phyloP scores from a whole-genome alignment of 37 sponge, comb jelly and placozoan species.

The Eunapius fragilis region DNA sequence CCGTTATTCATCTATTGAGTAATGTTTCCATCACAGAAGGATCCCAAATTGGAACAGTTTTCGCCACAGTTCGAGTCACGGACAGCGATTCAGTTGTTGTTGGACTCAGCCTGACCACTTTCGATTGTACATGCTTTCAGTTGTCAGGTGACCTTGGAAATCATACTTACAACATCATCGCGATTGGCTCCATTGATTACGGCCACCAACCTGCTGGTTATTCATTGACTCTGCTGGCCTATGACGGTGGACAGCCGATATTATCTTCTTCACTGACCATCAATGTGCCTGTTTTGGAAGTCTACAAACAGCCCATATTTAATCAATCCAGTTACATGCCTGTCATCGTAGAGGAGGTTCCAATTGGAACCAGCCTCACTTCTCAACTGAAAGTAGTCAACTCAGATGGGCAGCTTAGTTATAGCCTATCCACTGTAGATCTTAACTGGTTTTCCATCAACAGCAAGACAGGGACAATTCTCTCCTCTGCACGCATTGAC shows the following conservation, averaged over 20 bases:
- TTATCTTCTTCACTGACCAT: conserved; percentile 16
- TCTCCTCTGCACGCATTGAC: conserved; percentile 16
- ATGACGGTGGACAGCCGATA: conserved; percentile 34
- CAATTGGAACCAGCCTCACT: conserved; percentile 39
- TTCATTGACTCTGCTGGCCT: conserved; percentile 40
- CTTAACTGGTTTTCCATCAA: conserved; percentile 38
- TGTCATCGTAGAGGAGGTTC: conserved; percentile 39
- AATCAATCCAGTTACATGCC: background rate
- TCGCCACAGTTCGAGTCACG: conserved; percentile 39
- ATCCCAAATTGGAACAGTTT: conserved; percentile 18
- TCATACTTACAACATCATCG: background rate
- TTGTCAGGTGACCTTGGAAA: background rate
- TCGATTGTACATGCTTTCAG: conserved; percentile 13
- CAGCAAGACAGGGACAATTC: conserved; percentile 33
- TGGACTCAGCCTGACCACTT: background rate
- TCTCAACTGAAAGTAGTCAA: conserved; percentile 24
- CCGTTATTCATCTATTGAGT: conserved; percentile 41
- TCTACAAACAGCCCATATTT: conserved; percentile 47
- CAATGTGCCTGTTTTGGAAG: conserved; percentile 24
- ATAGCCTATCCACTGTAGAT: conserved; percentile 8
- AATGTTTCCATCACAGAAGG: conserved; percentile 16
- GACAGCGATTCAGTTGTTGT: conserved; percentile 25
- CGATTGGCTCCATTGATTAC: conserved; percentile 41
- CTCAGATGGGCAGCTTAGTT: conserved; percentile 46
- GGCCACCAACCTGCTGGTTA: conserved; percentile 47